phyloP scores from a whole-genome alignment of 1,140 invertebrate genomes.

The Babylonia areolata region DNA sequence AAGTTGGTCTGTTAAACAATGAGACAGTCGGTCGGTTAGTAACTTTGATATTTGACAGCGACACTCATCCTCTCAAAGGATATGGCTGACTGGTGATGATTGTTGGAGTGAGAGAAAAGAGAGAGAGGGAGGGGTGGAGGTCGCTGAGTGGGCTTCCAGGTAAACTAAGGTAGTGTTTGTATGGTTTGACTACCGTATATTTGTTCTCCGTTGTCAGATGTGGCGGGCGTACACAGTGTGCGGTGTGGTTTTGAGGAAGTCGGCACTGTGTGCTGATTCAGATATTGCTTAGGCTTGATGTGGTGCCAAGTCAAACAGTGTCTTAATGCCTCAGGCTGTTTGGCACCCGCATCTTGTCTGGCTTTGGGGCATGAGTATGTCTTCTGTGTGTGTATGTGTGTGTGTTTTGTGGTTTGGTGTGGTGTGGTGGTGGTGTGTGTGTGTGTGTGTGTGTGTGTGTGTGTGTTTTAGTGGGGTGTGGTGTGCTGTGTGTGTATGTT shows the following conservation, averaged over 20 bases:
- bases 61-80: too few species aligned
- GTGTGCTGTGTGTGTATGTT: too few species aligned
- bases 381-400: neutral
- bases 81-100: too few species aligned
- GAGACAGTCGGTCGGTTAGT: too few species aligned
- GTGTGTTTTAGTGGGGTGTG: neutral
- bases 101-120: too few species aligned
- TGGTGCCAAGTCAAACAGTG: neutral
- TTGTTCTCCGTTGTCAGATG: too few species aligned
- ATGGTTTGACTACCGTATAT: too few species aligned
- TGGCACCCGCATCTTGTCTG: neutral
- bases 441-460: neutral
- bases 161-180: too few species aligned
- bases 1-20: too few species aligned
- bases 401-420: neutral
- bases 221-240: neutral
- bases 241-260: neutral
- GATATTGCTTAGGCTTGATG: neutral
- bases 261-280: constrained; percentile 1
- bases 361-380: neutral
- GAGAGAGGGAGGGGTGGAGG: too few species aligned
- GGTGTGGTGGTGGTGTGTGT: neutral
- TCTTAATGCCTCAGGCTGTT: neutral
- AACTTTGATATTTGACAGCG: too few species aligned
- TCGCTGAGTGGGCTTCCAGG: too few species aligned